Evolutionary conservation across 2,888 invertebrate genomes (phyloP).

Genomic region (Pammene aurita): DNA sequence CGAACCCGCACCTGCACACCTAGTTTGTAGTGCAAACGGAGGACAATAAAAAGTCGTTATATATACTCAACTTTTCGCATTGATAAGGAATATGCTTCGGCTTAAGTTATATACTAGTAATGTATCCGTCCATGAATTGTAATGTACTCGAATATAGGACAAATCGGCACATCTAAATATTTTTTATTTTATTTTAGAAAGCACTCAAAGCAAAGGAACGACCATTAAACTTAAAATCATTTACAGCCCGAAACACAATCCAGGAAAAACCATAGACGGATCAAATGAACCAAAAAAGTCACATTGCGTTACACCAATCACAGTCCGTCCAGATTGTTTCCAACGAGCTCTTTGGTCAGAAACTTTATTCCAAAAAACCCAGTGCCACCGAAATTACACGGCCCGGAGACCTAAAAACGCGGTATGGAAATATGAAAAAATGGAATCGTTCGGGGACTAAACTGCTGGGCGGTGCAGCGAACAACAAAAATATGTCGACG

Average conservation of each 20-base stretch:
- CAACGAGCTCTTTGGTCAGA: constrained; percentile 15
- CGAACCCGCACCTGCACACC: no score
- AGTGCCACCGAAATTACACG: constrained; percentile 32
- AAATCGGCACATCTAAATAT: no score
- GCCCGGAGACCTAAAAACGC: constrained; percentile 35
- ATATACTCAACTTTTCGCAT: no score
- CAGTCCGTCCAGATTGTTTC: constrained; percentile 27
- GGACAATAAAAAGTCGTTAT: no score
- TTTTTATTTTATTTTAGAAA: background rate
- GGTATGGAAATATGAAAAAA: constrained; percentile 34
- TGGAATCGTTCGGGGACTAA: constrained; percentile 32
- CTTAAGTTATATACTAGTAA: no score
- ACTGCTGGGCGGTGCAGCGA: constrained; percentile 16
- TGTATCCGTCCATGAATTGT: no score
- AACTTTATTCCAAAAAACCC: constrained; percentile 13
- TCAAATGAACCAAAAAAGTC: constrained; percentile 19
- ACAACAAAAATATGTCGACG: constrained; percentile 33
- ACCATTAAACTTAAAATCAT: background rate
- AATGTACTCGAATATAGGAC: no score
- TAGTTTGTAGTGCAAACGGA: no score
- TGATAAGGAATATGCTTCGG: no score
- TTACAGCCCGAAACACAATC: background rate
- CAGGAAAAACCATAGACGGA: background rate
- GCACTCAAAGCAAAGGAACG: background rate
- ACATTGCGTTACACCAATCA: constrained; percentile 10